phyloP scores from a whole-genome alignment of 2,113 vertebrate genomes.

The Suncus etruscus region DNA sequence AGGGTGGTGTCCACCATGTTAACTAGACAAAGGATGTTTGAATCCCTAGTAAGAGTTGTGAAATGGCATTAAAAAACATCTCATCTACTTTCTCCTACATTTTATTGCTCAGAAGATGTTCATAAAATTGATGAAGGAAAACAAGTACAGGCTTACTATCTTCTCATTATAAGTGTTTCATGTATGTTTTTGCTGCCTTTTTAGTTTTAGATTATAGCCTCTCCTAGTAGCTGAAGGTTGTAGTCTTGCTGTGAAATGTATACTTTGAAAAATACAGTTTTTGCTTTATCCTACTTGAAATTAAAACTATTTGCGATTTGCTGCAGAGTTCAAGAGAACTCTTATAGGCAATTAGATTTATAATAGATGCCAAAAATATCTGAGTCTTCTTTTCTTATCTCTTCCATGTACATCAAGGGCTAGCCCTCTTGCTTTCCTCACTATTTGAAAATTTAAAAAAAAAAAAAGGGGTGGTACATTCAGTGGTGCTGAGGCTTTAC shows the following conservation, averaged over 20 bases:
- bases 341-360: not conserved
- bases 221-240: not conserved
- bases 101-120: not conserved
- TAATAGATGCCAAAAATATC: not conserved
- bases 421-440: not conserved
- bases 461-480: too few species aligned
- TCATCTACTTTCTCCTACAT: constrained; percentile 22
- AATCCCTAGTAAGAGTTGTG: not conserved
- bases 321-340: not conserved
- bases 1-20: not conserved
- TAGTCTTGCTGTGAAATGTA: not conserved
- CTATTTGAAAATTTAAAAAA: not conserved
- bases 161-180: not conserved
- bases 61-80: not conserved
- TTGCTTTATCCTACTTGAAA: not conserved
- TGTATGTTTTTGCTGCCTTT: not conserved
- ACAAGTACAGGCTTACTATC: not conserved
- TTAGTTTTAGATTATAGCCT: not conserved
- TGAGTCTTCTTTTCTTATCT: not conserved
- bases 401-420: not conserved
- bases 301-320: constrained; percentile 38
- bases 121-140: constrained; percentile 33
- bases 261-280: not conserved
- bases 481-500: too few species aligned
- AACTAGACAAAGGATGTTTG: not conserved